Percentiles rank a stretch among this genome's conserved stretches.
Evolutionary conservation across 1,140 invertebrate species (phyloP).

Genomic region (Amyelois transitella): DNA sequence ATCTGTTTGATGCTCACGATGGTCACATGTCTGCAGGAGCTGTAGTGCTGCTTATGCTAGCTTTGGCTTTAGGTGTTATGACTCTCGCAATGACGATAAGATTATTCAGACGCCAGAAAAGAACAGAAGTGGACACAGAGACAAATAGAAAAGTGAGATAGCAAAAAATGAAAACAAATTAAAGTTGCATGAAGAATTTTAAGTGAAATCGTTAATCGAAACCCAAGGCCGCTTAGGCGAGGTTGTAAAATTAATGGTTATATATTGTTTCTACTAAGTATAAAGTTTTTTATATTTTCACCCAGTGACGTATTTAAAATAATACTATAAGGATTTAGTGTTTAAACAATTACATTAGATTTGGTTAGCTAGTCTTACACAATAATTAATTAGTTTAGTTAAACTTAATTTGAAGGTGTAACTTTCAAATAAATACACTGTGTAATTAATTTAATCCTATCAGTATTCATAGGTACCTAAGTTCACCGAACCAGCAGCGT

Average conservation of each 20-base stretch:
- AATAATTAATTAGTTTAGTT: neutral
- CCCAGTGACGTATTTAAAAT: neutral
- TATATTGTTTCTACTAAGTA: neutral
- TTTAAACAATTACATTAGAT: neutral
- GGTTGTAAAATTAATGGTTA: neutral
- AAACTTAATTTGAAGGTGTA: neutral
- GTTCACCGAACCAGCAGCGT: neutral
- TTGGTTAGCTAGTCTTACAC: neutral
- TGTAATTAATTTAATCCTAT: neutral
- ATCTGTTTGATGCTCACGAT: constrained; percentile 26
- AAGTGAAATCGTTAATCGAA: neutral
- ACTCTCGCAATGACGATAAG: constrained; percentile 52
- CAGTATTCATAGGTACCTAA: neutral
- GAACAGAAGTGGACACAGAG: constrained; percentile 34
- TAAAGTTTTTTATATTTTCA: neutral
- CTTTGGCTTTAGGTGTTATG: constrained; percentile 36
- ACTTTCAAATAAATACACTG: neutral
- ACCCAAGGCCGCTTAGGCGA: neutral
- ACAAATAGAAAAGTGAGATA: constrained; percentile 52
- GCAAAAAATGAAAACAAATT: constrained; percentile 6
- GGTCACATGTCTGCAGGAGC: constrained; percentile 25
- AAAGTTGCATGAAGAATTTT: neutral
- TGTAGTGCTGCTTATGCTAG: constrained; percentile 31
- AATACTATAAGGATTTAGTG: neutral
- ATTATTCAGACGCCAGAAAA: constrained; percentile 33